Evolutionary conservation across 2,888 invertebrate species (phyloP).

Genomic region (Aethes cnicana): DNA sequence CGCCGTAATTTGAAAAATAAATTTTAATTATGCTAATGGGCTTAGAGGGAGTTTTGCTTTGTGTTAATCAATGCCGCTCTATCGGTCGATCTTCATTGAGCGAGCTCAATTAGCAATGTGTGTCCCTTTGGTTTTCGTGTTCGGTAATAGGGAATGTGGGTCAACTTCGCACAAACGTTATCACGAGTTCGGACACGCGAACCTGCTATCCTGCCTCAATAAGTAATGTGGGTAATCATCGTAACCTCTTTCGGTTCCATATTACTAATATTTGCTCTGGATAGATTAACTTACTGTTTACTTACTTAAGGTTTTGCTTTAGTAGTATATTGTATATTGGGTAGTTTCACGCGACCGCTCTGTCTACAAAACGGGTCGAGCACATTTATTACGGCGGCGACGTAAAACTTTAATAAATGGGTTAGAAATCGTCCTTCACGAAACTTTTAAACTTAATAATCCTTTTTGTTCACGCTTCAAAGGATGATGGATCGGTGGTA

Average conservation of each 20-base stretch:
- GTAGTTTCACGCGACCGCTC: slow-evolving; percentile 14
- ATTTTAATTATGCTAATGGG: not conserved
- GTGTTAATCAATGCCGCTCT: not conserved
- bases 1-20: slow-evolving; percentile 4
- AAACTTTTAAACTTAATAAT: slow-evolving; percentile 56
- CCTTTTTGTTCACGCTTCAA: slow-evolving; percentile 68
- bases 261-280: slow-evolving; percentile 22
- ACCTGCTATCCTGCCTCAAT: slow-evolving; percentile 24
- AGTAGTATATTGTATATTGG: slow-evolving; percentile 21
- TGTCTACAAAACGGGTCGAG: slow-evolving; percentile 2
- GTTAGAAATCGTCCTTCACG: too few species aligned
- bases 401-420: too few species aligned
- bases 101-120: not conserved
- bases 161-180: slow-evolving; percentile 1
- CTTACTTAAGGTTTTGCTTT: slow-evolving; percentile 24
- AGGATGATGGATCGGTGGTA: slow-evolving; percentile 81
- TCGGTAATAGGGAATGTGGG: slow-evolving; percentile 11
- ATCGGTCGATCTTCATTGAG: not conserved
- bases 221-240: slow-evolving; percentile 22
- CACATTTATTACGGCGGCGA: slow-evolving; percentile 10
- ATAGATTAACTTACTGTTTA: slow-evolving; percentile 21
- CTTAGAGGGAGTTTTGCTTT: not conserved
- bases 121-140: slow-evolving; percentile 12
- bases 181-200: slow-evolving; percentile 27
- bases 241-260: slow-evolving; percentile 22